Conservation (phyloP, 2,888 invertebrate genomes). For the Epirrita christyi region DNA sequence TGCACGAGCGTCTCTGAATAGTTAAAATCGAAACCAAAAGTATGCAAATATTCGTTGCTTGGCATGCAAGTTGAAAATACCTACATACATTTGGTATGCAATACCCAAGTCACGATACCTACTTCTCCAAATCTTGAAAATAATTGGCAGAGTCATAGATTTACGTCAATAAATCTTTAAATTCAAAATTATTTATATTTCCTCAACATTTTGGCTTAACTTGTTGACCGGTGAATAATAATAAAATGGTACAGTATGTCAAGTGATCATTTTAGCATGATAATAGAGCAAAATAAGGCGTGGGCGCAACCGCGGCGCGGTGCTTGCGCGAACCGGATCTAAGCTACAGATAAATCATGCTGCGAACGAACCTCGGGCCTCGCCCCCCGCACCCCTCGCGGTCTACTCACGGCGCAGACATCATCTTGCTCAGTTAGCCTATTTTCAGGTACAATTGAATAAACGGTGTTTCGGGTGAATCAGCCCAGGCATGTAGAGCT, state of each 20-base stretch:
- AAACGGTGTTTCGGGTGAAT: constrained; percentile 39
- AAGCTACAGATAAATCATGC: constrained; percentile 73
- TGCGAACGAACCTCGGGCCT: constrained; percentile 52
- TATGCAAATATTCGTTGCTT: constrained; percentile 15
- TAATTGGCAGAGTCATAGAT: too few relatives aligned
- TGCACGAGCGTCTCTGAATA: constrained; percentile 21
- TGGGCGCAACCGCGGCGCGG: constrained; percentile 62
- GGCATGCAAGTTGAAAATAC: constrained; percentile 2
- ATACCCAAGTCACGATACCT: background rate
- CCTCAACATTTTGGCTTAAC: background rate
- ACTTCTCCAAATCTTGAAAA: background rate
- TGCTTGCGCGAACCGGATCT: constrained; percentile 77
- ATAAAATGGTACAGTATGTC: constrained; percentile 56
- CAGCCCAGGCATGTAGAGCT: constrained; percentile 28
- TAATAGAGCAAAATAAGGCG: constrained; percentile 75
- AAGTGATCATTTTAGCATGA: constrained; percentile 71
- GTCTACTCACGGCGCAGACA: constrained; percentile 38
- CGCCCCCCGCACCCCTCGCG: constrained; percentile 37
- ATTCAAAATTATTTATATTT: background rate
- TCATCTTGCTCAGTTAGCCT: constrained; percentile 40
- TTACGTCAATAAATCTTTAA: too few relatives aligned
- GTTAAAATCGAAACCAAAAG: constrained; percentile 16
- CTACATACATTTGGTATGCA: too few relatives aligned
- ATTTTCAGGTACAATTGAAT: constrained; percentile 39
- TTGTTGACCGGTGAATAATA: constrained; percentile 47